phyloP scores from a whole-genome alignment of 2,113 vertebrate species.

The Cynocephalus volans region DNA sequence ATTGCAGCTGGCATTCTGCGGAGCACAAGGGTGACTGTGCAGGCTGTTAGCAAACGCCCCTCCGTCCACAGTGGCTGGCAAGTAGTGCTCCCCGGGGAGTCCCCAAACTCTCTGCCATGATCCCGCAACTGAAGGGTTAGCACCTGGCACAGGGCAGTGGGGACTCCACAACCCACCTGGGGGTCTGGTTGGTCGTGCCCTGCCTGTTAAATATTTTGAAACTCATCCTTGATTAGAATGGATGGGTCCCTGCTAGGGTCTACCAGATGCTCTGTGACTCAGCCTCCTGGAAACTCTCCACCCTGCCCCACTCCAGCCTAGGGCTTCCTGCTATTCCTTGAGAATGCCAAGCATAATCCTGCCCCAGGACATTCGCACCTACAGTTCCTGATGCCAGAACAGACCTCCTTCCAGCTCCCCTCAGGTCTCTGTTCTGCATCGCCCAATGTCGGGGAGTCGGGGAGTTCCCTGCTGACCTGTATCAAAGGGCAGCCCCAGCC shows the following conservation, averaged over 20 bases:
- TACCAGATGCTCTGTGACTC: not conserved
- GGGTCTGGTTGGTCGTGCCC: not conserved
- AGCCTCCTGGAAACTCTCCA: not conserved
- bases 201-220: not conserved
- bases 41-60: too few relatives aligned
- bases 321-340: not conserved
- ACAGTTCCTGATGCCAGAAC: not conserved
- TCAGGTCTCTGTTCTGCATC: not conserved
- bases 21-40: accelerated
- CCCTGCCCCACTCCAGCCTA: not conserved
- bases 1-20: not conserved
- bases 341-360: not conserved
- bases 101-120: not conserved
- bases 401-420: accelerated
- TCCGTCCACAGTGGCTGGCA: not conserved
- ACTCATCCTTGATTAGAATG: not conserved
- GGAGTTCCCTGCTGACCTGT: not conserved
- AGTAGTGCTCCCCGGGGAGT: accelerated
- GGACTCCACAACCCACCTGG: not conserved
- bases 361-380: not conserved
- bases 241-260: not conserved
- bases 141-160: not conserved
- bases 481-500: not conserved
- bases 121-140: not conserved
- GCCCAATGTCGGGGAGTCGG: not conserved